Base-by-base conservation (phyloP, 2,888 invertebrate genomes). In the Acleris holmiana region DNA sequence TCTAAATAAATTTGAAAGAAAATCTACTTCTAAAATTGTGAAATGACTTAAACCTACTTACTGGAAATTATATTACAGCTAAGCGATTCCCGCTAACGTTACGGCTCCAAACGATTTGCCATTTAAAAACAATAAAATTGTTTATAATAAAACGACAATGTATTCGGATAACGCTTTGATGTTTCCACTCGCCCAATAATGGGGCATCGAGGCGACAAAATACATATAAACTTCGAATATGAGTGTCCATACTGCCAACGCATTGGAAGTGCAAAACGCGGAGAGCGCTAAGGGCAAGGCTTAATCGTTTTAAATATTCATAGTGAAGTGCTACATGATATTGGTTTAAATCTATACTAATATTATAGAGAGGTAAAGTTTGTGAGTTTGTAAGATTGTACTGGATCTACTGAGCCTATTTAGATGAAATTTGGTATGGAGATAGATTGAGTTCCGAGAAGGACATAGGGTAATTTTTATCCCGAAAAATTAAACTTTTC, bases 21-120 rank as follows among this genome's bases (percentile, higher is more conserved):
- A 29, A 29, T 29, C 7, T 25, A 8, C 29, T 29, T 0, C 13
- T 35, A 35, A 13, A 35, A 13, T 35, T 35, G 35, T 13, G 13
- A 41, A 41, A 15, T 10, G 4, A n/a, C 41, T 41, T 41, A 15
- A n/a, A n/a, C n/a, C 15, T 4, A n/a, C 6, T 2, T 13, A 15
- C 41, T 41, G 41, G 6, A 7, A n/a, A 25, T 8, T 51, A 51
- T 7, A 13, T 60, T 40, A 55, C 41, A 72, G 69, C 70, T 68
- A 69, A 73, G 71, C 70, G 73, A 71, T 74, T 73, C 80, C 80
- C 76, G 58, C 64, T 10, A 29, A 49, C 58, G n/a, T n/a, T 25
- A 54, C 19, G 58, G 53, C 47, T 25, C 41, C 53, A 50, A 54
- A 48, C 41, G 41, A 41, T 7, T 25, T 41, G 51, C 58, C 63